Percentiles rank a stretch among this genome's conserved stretches.
Evolutionary conservation across 2,888 invertebrate species (phyloP).

Genomic region (Drosophila prostipennis): DNA sequence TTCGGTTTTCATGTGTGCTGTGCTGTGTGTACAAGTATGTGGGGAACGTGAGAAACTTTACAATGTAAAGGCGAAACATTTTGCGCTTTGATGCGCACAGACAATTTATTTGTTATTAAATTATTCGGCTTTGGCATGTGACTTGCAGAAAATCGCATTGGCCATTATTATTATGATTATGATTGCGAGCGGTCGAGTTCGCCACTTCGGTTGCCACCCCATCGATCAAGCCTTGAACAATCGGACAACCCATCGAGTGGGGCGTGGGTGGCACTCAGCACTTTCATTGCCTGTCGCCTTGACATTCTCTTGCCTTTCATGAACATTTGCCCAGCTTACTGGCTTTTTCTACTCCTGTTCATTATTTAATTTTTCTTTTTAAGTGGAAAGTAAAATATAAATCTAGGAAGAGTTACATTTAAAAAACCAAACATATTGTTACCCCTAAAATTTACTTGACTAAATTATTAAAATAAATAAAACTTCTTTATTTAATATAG

Average conservation of each 20-base stretch:
- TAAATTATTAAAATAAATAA: no score
- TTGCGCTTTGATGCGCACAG: constrained; percentile 75
- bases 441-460: no score
- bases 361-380: no score
- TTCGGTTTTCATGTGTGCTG: constrained; percentile 15
- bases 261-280: constrained; percentile 49
- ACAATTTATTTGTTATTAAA: constrained; percentile 73
- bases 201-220: constrained; percentile 38
- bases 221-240: constrained; percentile 70
- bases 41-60: constrained; percentile 72
- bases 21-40: constrained; percentile 3
- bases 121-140: constrained; percentile 70
- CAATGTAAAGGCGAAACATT: constrained; percentile 63
- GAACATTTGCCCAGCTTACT: neutral
- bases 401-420: no score
- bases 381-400: no score
- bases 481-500: no score
- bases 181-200: constrained; percentile 26
- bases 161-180: constrained; percentile 43
- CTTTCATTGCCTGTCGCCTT: constrained; percentile 52
- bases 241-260: constrained; percentile 40
- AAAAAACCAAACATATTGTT: no score
- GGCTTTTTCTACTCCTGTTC: neutral
- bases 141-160: constrained; percentile 66
- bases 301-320: constrained; percentile 45